A percentile compares a stretch with the other conserved stretches of the same genome.
Conservation (phyloP, 2,113 vertebrate species). For the Ptyas mucosa region DNA sequence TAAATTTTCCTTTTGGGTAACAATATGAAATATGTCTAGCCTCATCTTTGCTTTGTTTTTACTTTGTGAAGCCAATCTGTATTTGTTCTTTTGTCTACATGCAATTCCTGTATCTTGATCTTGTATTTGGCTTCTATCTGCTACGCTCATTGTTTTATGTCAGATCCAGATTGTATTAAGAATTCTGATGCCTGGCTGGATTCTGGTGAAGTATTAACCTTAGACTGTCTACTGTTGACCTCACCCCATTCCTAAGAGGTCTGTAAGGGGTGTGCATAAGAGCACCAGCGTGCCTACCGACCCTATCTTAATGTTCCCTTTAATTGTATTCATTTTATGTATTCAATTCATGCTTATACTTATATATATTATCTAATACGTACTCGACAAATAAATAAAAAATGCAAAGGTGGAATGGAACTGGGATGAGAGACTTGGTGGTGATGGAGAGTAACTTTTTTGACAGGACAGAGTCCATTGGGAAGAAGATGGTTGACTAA, state of each 20-base stretch:
- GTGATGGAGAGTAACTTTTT: neutral
- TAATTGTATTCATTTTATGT: no score
- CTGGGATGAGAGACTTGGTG: neutral
- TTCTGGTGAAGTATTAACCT: neutral
- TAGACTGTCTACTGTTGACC: no score
- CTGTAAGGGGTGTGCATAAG: no score
- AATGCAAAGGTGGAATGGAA: neutral
- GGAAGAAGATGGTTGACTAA: neutral
- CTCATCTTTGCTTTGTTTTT: neutral
- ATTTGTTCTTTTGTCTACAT: neutral
- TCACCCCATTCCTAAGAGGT: no score
- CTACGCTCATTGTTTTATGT: neutral
- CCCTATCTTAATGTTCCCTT: no score
- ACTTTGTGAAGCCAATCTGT: neutral
- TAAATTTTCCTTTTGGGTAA: neutral
- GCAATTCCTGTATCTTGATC: neutral
- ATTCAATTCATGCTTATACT: no score
- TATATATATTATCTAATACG: no score
- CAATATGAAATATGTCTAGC: neutral
- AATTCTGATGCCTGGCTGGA: neutral
- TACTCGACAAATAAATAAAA: no score
- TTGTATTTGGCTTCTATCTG: neutral
- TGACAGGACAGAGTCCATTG: neutral
- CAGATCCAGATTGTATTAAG: neutral
- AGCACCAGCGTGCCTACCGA: no score